Conservation (phyloP, 2,797 vertebrate genomes). For the Ispidina lecontei region DNA sequence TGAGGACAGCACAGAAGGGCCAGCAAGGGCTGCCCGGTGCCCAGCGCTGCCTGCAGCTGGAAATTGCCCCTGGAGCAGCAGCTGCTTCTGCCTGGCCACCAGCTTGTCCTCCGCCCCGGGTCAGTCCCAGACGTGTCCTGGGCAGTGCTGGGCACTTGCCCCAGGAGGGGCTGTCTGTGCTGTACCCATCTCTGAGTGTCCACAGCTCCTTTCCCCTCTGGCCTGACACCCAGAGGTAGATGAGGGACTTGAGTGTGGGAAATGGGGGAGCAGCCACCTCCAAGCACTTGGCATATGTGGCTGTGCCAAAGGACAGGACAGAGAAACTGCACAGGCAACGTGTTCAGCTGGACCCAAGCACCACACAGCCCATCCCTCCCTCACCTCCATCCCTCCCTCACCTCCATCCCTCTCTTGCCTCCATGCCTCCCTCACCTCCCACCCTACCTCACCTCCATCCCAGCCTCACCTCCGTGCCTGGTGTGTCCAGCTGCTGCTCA, state of each 20-base stretch:
- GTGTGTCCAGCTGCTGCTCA: neutral
- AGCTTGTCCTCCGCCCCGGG: accelerated
- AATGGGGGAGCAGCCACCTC: neutral
- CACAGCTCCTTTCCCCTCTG: neutral
- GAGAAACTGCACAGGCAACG: neutral
- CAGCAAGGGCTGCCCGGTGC: neutral
- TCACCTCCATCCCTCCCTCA: neutral
- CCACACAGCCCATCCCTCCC: neutral
- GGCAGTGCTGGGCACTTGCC: neutral
- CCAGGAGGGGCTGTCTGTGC: neutral
- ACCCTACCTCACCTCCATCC: neutral
- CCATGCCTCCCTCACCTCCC: neutral
- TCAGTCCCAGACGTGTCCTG: accelerated
- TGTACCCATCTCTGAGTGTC: neutral
- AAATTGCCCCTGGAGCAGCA: accelerated
- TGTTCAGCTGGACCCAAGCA: neutral
- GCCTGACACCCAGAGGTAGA: neutral
- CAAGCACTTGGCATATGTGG: accelerated
- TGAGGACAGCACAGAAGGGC: neutral
- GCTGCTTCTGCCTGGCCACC: neutral
- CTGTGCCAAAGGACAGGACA: neutral
- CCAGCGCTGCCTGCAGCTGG: neutral
- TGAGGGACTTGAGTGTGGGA: accelerated
- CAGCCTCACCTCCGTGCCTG: neutral
- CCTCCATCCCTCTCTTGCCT: neutral